phyloP scores from a whole-genome alignment of 1,140 invertebrate genomes.

The Macrobrachium nipponense region DNA sequence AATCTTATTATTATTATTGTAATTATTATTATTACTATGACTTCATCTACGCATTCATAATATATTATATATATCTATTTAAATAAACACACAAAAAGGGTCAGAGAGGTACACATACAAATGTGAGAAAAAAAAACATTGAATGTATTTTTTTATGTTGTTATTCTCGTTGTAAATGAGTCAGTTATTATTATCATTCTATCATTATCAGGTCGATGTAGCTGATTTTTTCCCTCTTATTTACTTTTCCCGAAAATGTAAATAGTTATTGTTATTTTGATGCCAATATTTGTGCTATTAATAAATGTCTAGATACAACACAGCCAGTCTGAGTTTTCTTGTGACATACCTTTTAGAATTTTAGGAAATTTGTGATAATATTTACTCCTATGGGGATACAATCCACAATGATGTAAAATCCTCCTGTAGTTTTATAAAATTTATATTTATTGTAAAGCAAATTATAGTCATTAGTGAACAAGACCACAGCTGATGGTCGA shows the following conservation, averaged over 20 bases:
- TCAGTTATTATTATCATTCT: constrained; percentile 8
- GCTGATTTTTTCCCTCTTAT: not conserved
- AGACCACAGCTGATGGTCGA: too few species aligned
- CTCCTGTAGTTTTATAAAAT: too few species aligned
- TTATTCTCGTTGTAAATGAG: constrained; percentile 12
- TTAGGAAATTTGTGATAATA: not conserved
- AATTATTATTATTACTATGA: not conserved
- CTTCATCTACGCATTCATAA: not conserved
- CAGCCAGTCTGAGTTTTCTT: not conserved
- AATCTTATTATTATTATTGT: not conserved
- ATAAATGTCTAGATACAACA: constrained; percentile 36
- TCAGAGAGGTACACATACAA: constrained; percentile 23
- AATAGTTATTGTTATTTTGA: constrained; percentile 37
- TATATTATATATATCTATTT: not conserved
- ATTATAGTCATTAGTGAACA: too few species aligned
- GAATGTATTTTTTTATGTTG: not conserved
- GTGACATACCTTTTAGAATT: not conserved
- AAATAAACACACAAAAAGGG: not conserved
- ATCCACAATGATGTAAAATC: too few species aligned
- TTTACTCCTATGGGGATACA: too few species aligned
- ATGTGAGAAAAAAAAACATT: not conserved
- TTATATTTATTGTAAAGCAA: too few species aligned
- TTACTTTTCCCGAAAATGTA: not conserved
- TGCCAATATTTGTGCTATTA: constrained; percentile 23
- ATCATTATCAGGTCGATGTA: not conserved